phyloP scores from a whole-genome alignment of 37 sponge, comb jelly and placozoan species.

The Petrosia ficiformis region DNA sequence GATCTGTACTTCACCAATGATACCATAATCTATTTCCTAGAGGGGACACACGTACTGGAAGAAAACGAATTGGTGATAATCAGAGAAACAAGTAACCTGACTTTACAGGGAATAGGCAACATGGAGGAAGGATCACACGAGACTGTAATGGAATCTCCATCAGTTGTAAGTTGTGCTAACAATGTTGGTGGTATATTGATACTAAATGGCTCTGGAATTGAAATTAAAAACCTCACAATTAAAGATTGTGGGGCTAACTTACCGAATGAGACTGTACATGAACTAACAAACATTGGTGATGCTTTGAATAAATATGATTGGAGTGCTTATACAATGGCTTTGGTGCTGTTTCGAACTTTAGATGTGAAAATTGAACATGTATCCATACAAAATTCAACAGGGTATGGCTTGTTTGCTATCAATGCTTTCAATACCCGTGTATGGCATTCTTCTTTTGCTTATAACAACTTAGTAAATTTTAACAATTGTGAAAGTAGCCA shows the following conservation, averaged over 20 bases:
- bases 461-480: background rate
- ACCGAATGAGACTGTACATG: background rate
- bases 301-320: background rate
- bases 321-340: background rate
- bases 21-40: background rate
- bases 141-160: background rate
- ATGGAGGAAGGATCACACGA: background rate
- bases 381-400: constrained; percentile 23
- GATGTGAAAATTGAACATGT: background rate
- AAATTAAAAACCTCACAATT: background rate
- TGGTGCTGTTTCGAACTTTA: background rate
- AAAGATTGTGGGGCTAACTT: background rate
- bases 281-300: background rate
- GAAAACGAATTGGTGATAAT: background rate
- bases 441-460: background rate
- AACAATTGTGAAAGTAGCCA: background rate
- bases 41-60: constrained; percentile 1
- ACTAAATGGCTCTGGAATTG: background rate
- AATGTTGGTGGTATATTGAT: background rate
- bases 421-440: background rate
- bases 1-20: background rate
- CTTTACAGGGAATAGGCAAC: background rate
- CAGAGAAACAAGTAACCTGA: background rate
- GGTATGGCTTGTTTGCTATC: constrained; percentile 4
- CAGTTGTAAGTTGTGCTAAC: background rate